Evolutionary conservation across 2,797 vertebrate genomes (phyloP).

Genomic region (Todus mexicanus): DNA sequence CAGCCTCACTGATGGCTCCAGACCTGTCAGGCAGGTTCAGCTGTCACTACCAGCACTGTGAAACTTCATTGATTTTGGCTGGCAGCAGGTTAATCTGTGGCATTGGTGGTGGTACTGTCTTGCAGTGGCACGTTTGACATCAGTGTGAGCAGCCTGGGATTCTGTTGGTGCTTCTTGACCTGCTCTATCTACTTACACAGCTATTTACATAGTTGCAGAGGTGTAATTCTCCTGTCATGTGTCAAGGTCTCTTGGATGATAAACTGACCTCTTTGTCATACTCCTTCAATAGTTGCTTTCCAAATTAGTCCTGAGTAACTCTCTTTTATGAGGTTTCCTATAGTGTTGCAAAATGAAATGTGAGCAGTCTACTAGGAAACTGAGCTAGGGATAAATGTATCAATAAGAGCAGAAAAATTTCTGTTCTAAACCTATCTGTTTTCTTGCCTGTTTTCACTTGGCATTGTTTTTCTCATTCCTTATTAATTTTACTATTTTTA

Average conservation of each 20-base stretch:
- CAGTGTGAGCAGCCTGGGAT: background rate
- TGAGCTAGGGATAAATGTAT: background rate
- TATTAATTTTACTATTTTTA: background rate
- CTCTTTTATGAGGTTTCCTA: background rate
- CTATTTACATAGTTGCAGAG: slow-evolving; percentile 12
- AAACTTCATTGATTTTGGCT: background rate
- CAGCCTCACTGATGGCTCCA: background rate
- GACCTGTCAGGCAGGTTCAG: background rate
- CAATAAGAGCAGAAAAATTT: background rate
- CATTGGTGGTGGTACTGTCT: rapidly evolving
- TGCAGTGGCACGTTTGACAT: rapidly evolving
- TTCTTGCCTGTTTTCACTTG: background rate
- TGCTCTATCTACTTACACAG: background rate
- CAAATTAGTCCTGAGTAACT: background rate
- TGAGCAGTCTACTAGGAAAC: background rate
- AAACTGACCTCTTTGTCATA: background rate
- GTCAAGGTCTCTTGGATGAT: background rate
- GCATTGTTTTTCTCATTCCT: background rate
- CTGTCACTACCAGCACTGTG: background rate
- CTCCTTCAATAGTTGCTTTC: background rate
- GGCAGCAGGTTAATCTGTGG: background rate
- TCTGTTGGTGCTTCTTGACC: background rate
- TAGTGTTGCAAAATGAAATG: background rate
- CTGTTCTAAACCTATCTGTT: background rate
- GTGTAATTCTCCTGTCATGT: background rate